Evolutionary conservation across 2,797 vertebrate genomes (phyloP).

Genomic region (Lutjanus argentimaculatus): DNA sequence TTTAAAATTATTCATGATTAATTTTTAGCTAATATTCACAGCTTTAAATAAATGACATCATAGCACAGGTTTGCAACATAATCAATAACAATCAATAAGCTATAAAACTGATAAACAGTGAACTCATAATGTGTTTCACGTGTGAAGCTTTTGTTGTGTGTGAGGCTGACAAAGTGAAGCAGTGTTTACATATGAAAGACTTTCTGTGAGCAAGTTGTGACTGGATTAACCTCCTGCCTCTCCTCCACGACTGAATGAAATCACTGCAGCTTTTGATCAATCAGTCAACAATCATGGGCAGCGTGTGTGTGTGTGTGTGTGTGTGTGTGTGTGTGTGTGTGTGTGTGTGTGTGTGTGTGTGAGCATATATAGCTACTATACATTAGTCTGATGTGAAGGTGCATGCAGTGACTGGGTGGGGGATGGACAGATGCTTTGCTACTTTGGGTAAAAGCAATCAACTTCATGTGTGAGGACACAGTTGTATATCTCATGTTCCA

Average conservation of each 20-base stretch:
- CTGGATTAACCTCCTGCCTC: conserved; percentile 22
- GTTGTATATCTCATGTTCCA: background rate
- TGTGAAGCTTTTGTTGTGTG: background rate
- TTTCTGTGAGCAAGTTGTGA: conserved; percentile 25
- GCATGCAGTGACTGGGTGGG: background rate
- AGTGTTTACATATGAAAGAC: conserved; percentile 23
- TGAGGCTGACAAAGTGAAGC: conserved; percentile 1
- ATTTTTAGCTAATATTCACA: background rate
- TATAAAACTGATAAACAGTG: background rate
- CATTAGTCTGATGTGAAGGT: background rate
- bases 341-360: background rate
- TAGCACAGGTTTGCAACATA: background rate
- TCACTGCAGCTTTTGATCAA: conserved; percentile 23
- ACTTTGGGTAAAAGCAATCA: conserved; percentile 26
- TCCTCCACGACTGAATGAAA: conserved; percentile 8
- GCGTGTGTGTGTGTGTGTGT: background rate
- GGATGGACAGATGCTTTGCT: background rate
- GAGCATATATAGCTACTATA: background rate
- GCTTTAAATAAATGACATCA: background rate
- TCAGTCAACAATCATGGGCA: background rate
- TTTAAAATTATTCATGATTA: background rate
- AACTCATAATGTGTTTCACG: background rate
- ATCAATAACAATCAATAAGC: background rate
- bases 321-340: background rate
- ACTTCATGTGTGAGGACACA: conserved; percentile 10